Conservation (phyloP, 2,797 vertebrate genomes). For the Petrocephalus schoutedeni region DNA sequence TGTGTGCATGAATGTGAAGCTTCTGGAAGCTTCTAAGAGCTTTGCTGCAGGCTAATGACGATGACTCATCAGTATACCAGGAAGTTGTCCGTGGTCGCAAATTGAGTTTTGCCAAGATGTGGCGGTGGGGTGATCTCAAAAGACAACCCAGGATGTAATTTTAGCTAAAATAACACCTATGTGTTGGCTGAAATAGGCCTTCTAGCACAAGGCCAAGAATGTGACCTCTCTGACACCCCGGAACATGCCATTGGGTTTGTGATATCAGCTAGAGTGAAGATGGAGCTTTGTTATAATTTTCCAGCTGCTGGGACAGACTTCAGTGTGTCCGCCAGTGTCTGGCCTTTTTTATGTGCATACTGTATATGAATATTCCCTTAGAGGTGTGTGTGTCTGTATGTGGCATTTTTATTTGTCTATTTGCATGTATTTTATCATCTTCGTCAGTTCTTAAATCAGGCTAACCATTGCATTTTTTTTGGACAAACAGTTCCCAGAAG, state of each 20-base stretch:
- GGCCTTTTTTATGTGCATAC: background rate
- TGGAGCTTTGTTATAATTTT: background rate
- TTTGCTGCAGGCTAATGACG: background rate
- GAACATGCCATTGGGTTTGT: background rate
- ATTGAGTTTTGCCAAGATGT: background rate
- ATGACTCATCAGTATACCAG: background rate
- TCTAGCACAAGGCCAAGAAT: background rate
- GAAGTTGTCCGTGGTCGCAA: background rate
- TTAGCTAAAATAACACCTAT: background rate
- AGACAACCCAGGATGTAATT: background rate
- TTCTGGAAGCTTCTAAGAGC: background rate
- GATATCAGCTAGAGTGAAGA: background rate
- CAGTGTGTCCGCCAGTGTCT: background rate
- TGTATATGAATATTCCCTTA: background rate
- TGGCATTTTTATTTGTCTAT: background rate
- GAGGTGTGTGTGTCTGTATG: background rate
- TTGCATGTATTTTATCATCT: background rate
- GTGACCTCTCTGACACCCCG: background rate
- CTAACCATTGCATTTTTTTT: background rate
- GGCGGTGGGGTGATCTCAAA: background rate
- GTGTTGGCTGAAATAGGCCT: background rate
- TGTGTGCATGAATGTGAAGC: background rate
- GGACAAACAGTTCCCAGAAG: background rate
- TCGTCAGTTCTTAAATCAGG: background rate
- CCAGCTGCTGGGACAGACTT: background rate